Base-by-base conservation (phyloP, 2,797 vertebrate species). In the Scolopax bukidnonensis region DNA sequence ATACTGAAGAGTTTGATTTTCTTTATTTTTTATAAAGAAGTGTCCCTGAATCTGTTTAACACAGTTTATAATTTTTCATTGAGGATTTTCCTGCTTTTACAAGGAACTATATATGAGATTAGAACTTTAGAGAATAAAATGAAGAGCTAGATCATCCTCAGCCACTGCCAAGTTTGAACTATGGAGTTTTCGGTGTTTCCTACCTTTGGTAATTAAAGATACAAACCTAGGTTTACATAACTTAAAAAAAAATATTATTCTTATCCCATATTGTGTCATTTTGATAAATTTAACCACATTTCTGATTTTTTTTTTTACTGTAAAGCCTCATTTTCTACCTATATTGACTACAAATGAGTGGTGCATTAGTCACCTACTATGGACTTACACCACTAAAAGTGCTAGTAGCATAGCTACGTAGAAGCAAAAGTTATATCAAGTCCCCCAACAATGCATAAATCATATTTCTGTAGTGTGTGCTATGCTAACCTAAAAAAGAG, bases 11-110 rank as follows among this genome's bases (percentile, higher is more conserved):
- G 24, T 36, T 64, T 48, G 12, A 59, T 70, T 88, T 84, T 19
- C 70, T 95, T 70, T 71, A 48, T 64, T 90, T 73, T 71, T 82
- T 83, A 73, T 51, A 40, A 89, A 84, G 10, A 80, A 85, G 17
- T 33, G 9, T 36, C 84, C 23, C 33, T 73, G 14, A 77, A 89
- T 64, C 32, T 36, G 30, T 77, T 89, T 83, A 79, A 54, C 20
- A 15, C 5, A 8, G 40, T 90, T 90, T 69, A 88, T 87, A 95
- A 70, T 91, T 75, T 93, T 95, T 91, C 81, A 71, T 71, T 40
- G 56, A 92, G 86, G 53, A 80, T 87, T 93, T 92, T 64, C 45
- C 20, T 89, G 53, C 48, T 93, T 95, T 92, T 92, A 79, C 69
- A 89, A 93, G 71, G 10, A 90, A 48, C 28, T 71, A 30, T 45